Evolutionary conservation across 30 jellyfish, hydroid and myxozoan species (phyloP), one percentile per base, ranked within the genome.

Genomic region (Turritopsis rubra): DNA sequence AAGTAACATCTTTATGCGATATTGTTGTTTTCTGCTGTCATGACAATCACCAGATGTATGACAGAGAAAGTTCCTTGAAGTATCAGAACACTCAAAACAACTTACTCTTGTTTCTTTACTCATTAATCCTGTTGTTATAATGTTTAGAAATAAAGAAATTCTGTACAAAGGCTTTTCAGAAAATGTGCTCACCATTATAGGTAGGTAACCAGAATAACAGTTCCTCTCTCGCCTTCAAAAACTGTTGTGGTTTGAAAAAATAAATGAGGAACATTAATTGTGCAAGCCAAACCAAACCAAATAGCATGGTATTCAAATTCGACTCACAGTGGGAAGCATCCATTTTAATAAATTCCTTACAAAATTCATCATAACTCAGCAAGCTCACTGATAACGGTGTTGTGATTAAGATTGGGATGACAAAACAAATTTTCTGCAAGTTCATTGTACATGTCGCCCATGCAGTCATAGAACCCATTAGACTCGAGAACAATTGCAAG

Each of bases 161-260:
- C n/a, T n/a, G n/a, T n/a, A n/a, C n/a, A n/a, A n/a, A n/a, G n/a
- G n/a, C n/a, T n/a, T n/a, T n/a, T n/a, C n/a, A n/a, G n/a, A n/a
- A n/a, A n/a, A n/a, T n/a, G n/a, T 18, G 29, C 28, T 19, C 65
- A 91, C 98, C 98, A 54, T 91, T 91, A 75, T 91, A 91, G 60
- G 95, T 72, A 28, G 96, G 96, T 7, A 91, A 83, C 98, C 98
- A 91, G 80, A 91, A 91, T 87, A 91, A 76, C 73, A 83, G 75
- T 73, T 82, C 86, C 30, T 91, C 98, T 75, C 96, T 84, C 1
- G 98, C 98, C 96, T 83, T 91, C 71, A 87, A 83, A 74, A 91
- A 91, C 81, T 87, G 85, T 78, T 91, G 98, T 1, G 96, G 70
- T 68, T 88, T 88, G 91, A 93, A 91, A 29, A 91, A 65, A 72